Evolutionary conservation across 2,113 vertebrate genomes (phyloP).

Genomic region (Irena cyanogastra): DNA sequence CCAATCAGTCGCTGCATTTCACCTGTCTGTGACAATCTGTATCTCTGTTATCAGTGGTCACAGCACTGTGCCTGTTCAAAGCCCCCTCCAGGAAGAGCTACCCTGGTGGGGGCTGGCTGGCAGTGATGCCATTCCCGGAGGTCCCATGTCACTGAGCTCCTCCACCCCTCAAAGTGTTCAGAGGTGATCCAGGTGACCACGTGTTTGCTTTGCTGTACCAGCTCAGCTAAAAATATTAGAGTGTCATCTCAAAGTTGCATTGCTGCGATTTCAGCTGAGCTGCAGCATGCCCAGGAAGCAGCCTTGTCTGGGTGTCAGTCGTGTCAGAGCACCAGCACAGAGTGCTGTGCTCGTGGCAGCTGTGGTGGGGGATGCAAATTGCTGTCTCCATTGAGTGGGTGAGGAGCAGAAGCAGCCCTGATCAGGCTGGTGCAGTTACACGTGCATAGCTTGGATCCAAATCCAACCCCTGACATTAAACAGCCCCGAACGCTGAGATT

Average conservation of each 20-base stretch:
- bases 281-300: background rate
- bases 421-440: background rate
- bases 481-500: background rate
- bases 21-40: background rate
- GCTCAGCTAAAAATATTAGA: background rate
- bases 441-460: background rate
- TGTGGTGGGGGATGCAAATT: background rate
- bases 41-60: background rate
- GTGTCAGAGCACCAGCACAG: background rate
- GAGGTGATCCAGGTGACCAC: background rate
- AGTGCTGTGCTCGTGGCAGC: background rate
- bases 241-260: background rate
- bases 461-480: background rate
- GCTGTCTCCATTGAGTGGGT: background rate
- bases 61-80: background rate
- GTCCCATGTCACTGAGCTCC: background rate
- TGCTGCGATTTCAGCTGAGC: background rate
- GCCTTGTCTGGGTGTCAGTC: background rate
- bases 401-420: background rate
- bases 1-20: background rate
- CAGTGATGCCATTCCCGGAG: fast-evolving
- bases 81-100: background rate
- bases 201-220: background rate
- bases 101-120: background rate
- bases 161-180: fast-evolving